Conservation (phyloP, 2,113 vertebrate species). For the Pygathrix nemaeus region DNA sequence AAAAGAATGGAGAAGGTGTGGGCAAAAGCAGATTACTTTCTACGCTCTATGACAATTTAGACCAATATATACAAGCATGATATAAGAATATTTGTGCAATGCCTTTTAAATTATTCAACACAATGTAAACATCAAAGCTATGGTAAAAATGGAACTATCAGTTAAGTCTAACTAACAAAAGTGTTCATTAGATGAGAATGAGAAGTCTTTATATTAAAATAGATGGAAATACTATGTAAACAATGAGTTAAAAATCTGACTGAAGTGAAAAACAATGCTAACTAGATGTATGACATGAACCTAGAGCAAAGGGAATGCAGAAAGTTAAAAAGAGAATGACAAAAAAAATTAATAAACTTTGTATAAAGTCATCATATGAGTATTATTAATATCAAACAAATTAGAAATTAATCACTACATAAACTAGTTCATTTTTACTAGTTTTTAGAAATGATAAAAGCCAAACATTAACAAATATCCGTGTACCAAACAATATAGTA, state of each 20-base stretch:
- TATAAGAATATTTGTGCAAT: neutral
- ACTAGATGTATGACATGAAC: neutral
- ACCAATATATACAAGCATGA: neutral
- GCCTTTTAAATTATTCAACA: neutral
- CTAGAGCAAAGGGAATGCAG: neutral
- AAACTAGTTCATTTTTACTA: neutral
- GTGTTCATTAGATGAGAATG: neutral
- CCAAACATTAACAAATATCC: neutral
- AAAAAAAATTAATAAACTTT: neutral
- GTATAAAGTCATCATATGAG: neutral
- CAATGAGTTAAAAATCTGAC: neutral
- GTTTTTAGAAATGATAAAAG: neutral
- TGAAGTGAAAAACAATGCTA: neutral
- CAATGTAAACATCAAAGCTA: neutral
- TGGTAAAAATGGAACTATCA: neutral
- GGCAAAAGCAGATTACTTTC: neutral
- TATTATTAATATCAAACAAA: neutral
- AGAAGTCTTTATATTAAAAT: neutral
- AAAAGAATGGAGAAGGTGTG: neutral
- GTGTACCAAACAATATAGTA: slow-evolving; percentile 19
- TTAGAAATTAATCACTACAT: neutral
- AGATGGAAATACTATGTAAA: neutral
- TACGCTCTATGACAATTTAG: neutral
- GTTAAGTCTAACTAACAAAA: slow-evolving; percentile 20
- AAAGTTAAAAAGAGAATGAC: neutral